Base-by-base conservation (phyloP, 2,888 invertebrate species). In the Lutraria lutraria region DNA sequence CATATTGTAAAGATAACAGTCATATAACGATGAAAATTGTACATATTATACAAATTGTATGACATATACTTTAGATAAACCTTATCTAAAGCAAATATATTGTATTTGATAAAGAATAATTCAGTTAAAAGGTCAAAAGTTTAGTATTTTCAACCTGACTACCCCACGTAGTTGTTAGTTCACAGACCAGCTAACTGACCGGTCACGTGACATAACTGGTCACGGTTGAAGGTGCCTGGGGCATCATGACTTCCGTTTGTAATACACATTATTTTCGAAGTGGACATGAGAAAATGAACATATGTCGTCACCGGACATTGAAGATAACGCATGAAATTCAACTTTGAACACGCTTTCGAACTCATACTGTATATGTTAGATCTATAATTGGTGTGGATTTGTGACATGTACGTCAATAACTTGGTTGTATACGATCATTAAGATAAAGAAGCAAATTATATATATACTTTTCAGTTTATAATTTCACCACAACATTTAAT, bases 191-290 rank as follows among this genome's bases (percentile, higher is more conserved):
- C 63, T 68, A 86, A 91, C 92, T 94, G 94, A 94, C 94, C 94
- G 93, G 90, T 94, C 94, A 94, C 94, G 94, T 92, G 92, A 88
- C 72, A 60, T 84, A 85, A 90, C 86, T 88, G 90, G 90, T 89
- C 90, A 89, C 83, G 53, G 60, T 43, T 72, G 87, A 79, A 88
- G 90, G 89, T 85, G 89, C 89, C 91, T 76, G 34, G 68, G 91
- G 91, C 31, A 85, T 29, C 53, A 80, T 25, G 83, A 86, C 89
- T 89, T 89, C 89, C 89, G 82, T 81, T 84, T 88, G 43, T 15
- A 25, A 81, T 81, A 81, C 81, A 81, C 81, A 81, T 25, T 53
- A 8, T 43, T 4, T 43, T 43, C 13, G 79, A 15, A 21, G 13
- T 81, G 76, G 34, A 34, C 34, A 76, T 76, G 76, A 76, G 76